Conservation (phyloP, 2,888 invertebrate genomes). For the Papilio elwesi region DNA sequence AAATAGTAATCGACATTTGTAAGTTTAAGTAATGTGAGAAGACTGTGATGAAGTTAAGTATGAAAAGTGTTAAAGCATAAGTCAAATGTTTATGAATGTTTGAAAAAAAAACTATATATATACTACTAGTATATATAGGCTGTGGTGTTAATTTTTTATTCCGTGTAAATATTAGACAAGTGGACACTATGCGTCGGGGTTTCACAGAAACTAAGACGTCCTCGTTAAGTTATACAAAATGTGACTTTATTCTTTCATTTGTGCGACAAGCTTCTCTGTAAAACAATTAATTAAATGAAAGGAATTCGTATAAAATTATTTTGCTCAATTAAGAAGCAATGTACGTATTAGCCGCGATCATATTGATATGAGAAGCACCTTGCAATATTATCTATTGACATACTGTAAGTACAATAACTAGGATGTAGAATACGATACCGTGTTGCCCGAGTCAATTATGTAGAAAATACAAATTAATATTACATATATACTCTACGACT, state of each 20-base stretch:
- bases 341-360: conserved; percentile 41
- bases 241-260: not conserved
- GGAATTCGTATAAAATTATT: conserved; percentile 49
- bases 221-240: conserved; percentile 33
- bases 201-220: conserved; percentile 5
- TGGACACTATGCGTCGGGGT: not conserved
- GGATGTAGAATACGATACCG: conserved; percentile 63
- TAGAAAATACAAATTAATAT: conserved; percentile 56
- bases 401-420: conserved; percentile 79
- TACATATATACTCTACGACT: conserved; percentile 33
- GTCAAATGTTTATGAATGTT: conserved; percentile 59
- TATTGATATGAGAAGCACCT: conserved; percentile 24
- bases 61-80: conserved; percentile 65
- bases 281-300: conserved; percentile 12
- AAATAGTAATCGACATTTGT: conserved; percentile 49
- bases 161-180: conserved; percentile 37
- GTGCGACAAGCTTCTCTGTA: not conserved
- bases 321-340: conserved; percentile 76
- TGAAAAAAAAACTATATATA: too few species aligned
- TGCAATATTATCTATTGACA: conserved; percentile 53
- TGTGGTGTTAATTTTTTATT: conserved; percentile 38
- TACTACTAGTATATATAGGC: conserved; percentile 30
- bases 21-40: conserved; percentile 76
- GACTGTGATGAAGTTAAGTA: conserved; percentile 80
- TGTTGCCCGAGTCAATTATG: conserved; percentile 77